Conservation (phyloP, 2,888 invertebrate species). For the Ormyrus labotus region DNA sequence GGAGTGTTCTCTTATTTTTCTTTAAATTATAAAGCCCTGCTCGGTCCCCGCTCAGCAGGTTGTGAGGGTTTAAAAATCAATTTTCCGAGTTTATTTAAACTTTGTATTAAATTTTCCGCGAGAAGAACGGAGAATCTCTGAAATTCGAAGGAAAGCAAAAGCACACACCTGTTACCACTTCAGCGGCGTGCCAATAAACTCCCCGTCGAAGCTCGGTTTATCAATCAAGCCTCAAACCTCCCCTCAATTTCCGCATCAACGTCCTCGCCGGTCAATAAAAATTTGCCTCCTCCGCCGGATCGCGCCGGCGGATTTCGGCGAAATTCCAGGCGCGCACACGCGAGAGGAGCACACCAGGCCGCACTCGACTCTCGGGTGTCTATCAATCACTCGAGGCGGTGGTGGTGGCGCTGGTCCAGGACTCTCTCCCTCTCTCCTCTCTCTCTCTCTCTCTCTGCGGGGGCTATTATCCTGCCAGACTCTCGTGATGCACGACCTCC, state of each 20-base stretch:
- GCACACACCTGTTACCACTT: too few relatives aligned
- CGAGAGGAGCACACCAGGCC: conserved; percentile 30
- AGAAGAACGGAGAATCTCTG: too few relatives aligned
- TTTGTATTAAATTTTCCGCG: too few relatives aligned
- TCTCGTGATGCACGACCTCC: conserved; percentile 74
- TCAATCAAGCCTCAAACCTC: background rate
- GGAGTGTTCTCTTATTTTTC: background rate
- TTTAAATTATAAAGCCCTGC: too few relatives aligned
- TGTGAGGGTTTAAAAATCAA: too few relatives aligned
- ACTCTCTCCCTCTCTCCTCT: conserved; percentile 39
- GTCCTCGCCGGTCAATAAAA: background rate
- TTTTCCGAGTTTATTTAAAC: too few relatives aligned
- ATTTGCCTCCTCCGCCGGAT: conserved; percentile 16
- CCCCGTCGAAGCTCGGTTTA: too few relatives aligned
- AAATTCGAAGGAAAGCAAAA: too few relatives aligned
- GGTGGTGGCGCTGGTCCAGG: conserved; percentile 48
- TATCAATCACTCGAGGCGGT: conserved; percentile 70
- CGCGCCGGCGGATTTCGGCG: conserved; percentile 22
- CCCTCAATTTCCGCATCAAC: conserved; percentile 25
- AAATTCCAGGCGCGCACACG: conserved; percentile 33
- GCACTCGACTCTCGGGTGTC: conserved; percentile 62
- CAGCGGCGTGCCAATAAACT: too few relatives aligned
- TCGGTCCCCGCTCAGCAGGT: too few relatives aligned
- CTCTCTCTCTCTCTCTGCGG: conserved; percentile 60
- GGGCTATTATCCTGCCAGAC: conserved; percentile 74